These are phyloP conservation scores for Megastigmus dorsalis DNA, from an alignment of 2,888 invertebrate species.

Conservation along the genomic window DNA sequence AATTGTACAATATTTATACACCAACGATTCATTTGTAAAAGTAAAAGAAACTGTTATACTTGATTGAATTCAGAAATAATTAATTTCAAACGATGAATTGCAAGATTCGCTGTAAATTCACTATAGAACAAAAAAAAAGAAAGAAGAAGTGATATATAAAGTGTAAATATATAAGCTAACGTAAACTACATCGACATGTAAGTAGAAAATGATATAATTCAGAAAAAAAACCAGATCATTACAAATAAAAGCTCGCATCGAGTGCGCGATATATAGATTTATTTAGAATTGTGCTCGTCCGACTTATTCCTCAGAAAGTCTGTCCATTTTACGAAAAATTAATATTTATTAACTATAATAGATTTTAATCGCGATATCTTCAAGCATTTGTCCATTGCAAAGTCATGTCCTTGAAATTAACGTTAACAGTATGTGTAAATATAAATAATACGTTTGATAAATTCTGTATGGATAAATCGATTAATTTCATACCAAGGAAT, in stretches of 20 bases:
- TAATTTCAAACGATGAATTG: too few species aligned
- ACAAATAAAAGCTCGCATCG: constrained; percentile 21
- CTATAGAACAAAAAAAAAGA: too few species aligned
- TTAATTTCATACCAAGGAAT: neutral
- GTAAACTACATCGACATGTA: too few species aligned
- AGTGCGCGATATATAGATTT: constrained; percentile 6
- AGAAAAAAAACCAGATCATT: neutral
- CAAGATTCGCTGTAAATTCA: too few species aligned
- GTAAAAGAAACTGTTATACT: too few species aligned
- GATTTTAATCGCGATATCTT: neutral
- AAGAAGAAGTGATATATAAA: too few species aligned
- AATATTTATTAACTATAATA: constrained; percentile 21
- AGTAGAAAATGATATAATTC: neutral
- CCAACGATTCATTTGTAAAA: too few species aligned
- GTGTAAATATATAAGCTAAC: neutral
- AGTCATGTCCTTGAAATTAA: neutral
- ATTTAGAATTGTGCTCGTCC: constrained; percentile 16
- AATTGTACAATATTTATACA: too few species aligned
- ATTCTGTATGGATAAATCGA: neutral
- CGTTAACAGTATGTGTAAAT: neutral
- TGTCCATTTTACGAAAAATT: constrained; percentile 26
- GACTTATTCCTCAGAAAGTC: constrained; percentile 32
- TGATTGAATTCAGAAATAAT: too few species aligned
- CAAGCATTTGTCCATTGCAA: neutral
- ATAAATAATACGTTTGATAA: neutral